Conservation (phyloP, 2,113 vertebrate genomes). For the Vidua chalybeata region DNA sequence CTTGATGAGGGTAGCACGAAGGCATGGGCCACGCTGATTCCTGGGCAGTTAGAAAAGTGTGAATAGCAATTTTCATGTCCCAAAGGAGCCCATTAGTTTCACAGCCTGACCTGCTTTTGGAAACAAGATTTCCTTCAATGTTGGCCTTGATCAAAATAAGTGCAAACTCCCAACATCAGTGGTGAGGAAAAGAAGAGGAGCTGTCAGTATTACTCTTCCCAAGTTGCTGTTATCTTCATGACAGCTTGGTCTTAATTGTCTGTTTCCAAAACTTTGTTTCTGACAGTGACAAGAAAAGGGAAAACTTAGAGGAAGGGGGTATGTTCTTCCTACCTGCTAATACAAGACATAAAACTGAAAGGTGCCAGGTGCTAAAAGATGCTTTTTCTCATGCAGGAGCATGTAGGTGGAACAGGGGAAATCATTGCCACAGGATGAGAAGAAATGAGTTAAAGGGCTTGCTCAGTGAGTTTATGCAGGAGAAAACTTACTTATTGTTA, state of each 20-base stretch:
- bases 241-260: constrained; percentile 13
- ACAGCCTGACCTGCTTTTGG: constrained; percentile 44
- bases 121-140: background rate
- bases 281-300: background rate
- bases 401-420: background rate
- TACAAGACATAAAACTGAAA: background rate
- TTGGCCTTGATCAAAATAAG: constrained; percentile 44
- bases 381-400: background rate
- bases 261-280: constrained; percentile 29
- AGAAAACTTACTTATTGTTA: background rate
- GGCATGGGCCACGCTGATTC: background rate
- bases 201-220: constrained; percentile 24
- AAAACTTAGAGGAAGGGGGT: background rate
- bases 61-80: background rate
- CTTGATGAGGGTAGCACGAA: background rate
- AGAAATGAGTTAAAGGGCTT: background rate
- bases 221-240: background rate
- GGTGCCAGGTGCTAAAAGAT: background rate
- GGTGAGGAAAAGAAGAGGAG: background rate
- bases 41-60: background rate
- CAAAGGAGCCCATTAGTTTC: constrained; percentile 56
- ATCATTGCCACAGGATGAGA: background rate
- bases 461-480: background rate
- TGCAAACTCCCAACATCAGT: constrained; percentile 18
- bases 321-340: background rate